Base-by-base conservation (phyloP, 2,797 vertebrate genomes). In the Serranus cabrilla region DNA sequence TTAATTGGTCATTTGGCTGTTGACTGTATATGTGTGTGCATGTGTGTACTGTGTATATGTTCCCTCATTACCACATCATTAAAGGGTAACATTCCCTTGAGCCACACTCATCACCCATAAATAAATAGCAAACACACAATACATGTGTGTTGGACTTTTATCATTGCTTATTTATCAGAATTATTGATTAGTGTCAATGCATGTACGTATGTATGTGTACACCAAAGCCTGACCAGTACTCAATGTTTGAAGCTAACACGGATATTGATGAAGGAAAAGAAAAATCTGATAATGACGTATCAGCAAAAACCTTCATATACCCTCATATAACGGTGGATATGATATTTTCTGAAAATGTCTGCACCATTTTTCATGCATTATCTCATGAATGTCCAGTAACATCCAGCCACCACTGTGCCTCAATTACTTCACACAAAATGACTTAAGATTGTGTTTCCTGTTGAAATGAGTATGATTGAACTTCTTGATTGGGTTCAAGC, bases 61-160 rank as follows among this genome's bases (percentile, higher is more conserved):
- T 70, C 50, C 21, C 63, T 80, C 78, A 73, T 71, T 86, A 87
- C 76, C 49, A 82, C 71, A 45, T 76, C 51, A 72, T 88, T 83
- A 83, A 7, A 76, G 39, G n/a, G 7, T 27, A 72, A 37, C 7
- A 40, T 60, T 21, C 43, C 21, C 56, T 54, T 31, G 57, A 71
- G 70, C n/a, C 2, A 55, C 31, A n/a, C 20, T 54, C 6, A 47
- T 65, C 23, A 78, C 2, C 18, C 58, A 61, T 72, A 31, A 59
- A 74, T 74, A 59, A 79, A 45, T 46, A 31, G 25, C 21, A 5
- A 46, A n/a, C 10, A 60, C 34, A 37, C 18, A 8, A n/a, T 47
- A 3, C 11, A 2, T 39, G 21, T 39, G 13, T 31, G 31, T 65
- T 42, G 21, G 1, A 31, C 18, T 56, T 42, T n/a, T 65, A 42